Conservation (phyloP, 2,113 vertebrate genomes). For the Promerops cafer region DNA sequence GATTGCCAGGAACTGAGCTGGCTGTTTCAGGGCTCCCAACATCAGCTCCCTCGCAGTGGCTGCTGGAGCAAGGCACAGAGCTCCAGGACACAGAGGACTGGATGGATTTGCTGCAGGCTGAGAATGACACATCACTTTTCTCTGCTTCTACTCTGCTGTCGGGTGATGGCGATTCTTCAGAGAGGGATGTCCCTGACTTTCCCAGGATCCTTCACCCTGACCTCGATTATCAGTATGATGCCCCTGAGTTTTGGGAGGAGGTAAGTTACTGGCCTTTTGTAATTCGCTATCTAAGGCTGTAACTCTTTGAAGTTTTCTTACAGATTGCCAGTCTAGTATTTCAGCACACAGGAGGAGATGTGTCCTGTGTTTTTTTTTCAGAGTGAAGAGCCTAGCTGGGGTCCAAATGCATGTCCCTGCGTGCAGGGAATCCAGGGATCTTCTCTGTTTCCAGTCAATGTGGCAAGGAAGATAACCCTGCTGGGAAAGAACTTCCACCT, state of each 20-base stretch:
- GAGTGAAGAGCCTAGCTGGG: conserved; percentile 78
- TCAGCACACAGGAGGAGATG: not conserved
- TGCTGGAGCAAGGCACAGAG: conserved; percentile 53
- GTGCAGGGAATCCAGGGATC: conserved; percentile 87
- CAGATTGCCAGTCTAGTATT: not conserved
- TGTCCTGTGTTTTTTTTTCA: conserved; percentile 42
- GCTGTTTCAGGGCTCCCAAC: conserved; percentile 50
- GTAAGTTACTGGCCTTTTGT: conserved; percentile 70
- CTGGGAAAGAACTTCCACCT: conserved; percentile 88
- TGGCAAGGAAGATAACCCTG: conserved; percentile 83
- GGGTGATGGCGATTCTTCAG: conserved; percentile 87
- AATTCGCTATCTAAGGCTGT: not conserved
- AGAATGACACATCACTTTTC: conserved; percentile 82
- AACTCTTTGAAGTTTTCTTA: not conserved
- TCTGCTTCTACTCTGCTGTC: conserved; percentile 88
- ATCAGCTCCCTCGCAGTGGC: conserved; percentile 29
- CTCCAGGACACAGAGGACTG: conserved; percentile 71
- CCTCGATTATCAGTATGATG: conserved; percentile 88
- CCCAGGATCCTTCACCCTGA: conserved; percentile 80
- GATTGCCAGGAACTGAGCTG: conserved; percentile 35
- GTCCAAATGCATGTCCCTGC: conserved; percentile 88
- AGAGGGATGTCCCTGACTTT: conserved; percentile 77
- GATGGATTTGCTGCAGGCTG: conserved; percentile 68
- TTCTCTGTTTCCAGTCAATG: conserved; percentile 80
- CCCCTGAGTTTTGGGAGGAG: conserved; percentile 81